Percentiles rank a stretch among this genome's conserved stretches.
phyloP scores from a whole-genome alignment of 2,888 invertebrate genomes.

The Cabera pusaria region DNA sequence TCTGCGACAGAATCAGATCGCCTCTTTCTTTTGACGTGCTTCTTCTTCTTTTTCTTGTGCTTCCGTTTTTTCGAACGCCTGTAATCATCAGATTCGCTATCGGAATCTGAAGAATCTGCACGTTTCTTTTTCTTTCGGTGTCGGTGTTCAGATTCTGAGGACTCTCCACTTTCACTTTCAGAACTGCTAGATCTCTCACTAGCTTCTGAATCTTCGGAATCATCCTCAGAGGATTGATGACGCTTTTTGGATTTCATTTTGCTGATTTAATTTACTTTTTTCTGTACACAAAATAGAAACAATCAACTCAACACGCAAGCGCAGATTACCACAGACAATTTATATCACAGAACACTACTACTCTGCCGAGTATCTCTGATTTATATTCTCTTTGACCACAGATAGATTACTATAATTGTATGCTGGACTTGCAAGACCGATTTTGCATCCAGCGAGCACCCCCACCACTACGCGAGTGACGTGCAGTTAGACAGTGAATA shows the following conservation, averaged over 20 bases:
- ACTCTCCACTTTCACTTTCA: constrained; percentile 70
- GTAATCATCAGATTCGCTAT: constrained; percentile 67
- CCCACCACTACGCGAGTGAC: too few relatives aligned
- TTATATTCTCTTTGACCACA: too few relatives aligned
- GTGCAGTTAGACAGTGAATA: too few relatives aligned
- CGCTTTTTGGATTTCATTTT: constrained; percentile 74
- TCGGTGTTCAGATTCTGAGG: constrained; percentile 64
- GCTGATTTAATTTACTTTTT: too few relatives aligned
- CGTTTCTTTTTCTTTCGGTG: constrained; percentile 76
- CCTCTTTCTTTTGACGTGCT: constrained; percentile 72
- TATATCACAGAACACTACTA: too few relatives aligned
- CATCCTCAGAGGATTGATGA: constrained; percentile 68
- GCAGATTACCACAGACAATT: too few relatives aligned
- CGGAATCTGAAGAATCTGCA: constrained; percentile 68
- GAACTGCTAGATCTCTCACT: constrained; percentile 67
- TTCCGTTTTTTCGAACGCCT: constrained; percentile 73
- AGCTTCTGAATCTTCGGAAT: constrained; percentile 66
- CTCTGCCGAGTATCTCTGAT: too few relatives aligned
- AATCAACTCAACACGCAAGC: too few relatives aligned
- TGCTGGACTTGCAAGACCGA: too few relatives aligned
- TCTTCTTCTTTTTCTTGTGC: constrained; percentile 80
- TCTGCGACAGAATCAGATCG: constrained; percentile 57
- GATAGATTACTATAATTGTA: too few relatives aligned
- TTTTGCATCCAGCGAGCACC: too few relatives aligned
- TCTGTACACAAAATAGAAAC: too few relatives aligned